Conservation (phyloP, 2,113 vertebrate species). For the Eulemur rufifrons region DNA sequence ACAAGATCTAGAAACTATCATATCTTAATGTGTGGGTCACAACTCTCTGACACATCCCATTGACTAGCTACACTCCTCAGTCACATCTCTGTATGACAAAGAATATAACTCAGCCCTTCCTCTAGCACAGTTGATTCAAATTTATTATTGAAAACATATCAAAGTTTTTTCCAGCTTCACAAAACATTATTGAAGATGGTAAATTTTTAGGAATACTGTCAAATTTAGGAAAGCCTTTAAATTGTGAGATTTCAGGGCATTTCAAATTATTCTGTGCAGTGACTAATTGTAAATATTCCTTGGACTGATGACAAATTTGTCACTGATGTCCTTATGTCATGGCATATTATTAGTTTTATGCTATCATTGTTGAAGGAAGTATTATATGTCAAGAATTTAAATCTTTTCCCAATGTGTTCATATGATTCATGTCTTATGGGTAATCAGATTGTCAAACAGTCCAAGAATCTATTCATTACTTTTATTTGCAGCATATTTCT, state of each 20-base stretch:
- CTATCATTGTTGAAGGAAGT: background rate
- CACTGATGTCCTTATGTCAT: background rate
- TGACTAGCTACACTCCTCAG: no score
- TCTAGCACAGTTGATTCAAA: background rate
- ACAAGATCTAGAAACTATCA: background rate
- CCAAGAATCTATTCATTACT: background rate
- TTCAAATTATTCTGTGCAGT: background rate
- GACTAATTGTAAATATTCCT: background rate
- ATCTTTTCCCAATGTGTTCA: background rate
- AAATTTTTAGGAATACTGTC: background rate
- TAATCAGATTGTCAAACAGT: background rate
- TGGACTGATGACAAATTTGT: background rate
- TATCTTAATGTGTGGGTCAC: rapidly evolving
- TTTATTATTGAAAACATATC: background rate
- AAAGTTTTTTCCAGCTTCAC: background rate
- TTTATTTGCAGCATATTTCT: background rate
- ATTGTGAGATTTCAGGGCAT: background rate
- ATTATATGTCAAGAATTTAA: background rate
- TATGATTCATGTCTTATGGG: background rate
- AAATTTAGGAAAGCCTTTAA: constrained; percentile 14
- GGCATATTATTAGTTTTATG: background rate
- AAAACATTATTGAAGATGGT: background rate
- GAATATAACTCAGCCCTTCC: background rate
- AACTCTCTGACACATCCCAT: background rate
- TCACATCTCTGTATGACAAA: background rate